Percentiles rank a stretch among this genome's conserved stretches.
phyloP scores from a whole-genome alignment of 2,888 invertebrate species.

The Stramonita haemastoma region DNA sequence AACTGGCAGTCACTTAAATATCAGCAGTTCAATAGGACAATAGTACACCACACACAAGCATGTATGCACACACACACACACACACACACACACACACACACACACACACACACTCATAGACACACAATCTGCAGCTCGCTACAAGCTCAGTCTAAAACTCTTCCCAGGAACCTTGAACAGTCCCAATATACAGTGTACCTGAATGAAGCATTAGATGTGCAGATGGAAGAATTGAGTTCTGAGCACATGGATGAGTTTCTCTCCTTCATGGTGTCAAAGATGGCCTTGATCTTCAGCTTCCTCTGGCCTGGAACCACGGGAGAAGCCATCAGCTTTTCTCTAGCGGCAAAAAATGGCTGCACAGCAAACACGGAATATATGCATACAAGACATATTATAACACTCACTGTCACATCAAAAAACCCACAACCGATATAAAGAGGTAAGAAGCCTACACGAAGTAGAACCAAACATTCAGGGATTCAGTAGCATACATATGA shows the following conservation, averaged over 20 bases:
- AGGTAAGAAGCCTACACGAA: too few relatives aligned
- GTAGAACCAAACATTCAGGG: too few relatives aligned
- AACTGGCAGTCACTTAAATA: too few relatives aligned
- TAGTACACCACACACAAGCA: too few relatives aligned
- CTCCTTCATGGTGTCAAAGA: conserved; percentile 36
- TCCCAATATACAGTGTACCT: background rate
- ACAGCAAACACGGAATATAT: background rate
- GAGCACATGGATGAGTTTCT: conserved; percentile 23
- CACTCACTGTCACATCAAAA: too few relatives aligned
- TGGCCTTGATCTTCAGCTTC: conserved; percentile 19
- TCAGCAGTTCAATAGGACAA: too few relatives aligned
- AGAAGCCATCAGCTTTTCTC: background rate
- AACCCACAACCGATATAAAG: too few relatives aligned
- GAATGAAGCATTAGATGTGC: background rate
- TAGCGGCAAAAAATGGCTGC: background rate
- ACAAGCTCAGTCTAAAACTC: background rate
- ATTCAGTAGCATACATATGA: too few relatives aligned
- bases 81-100: conserved; percentile 1
- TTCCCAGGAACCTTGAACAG: background rate
- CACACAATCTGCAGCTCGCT: background rate
- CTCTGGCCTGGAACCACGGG: background rate
- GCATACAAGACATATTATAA: background rate
- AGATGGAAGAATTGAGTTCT: conserved; percentile 26
- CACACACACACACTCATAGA: background rate
- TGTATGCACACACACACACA: background rate